Evolutionary conservation across 2,797 vertebrate genomes (phyloP), one percentile per base, ranked within the genome.

Genomic region (Coccyzus lansbergi): DNA sequence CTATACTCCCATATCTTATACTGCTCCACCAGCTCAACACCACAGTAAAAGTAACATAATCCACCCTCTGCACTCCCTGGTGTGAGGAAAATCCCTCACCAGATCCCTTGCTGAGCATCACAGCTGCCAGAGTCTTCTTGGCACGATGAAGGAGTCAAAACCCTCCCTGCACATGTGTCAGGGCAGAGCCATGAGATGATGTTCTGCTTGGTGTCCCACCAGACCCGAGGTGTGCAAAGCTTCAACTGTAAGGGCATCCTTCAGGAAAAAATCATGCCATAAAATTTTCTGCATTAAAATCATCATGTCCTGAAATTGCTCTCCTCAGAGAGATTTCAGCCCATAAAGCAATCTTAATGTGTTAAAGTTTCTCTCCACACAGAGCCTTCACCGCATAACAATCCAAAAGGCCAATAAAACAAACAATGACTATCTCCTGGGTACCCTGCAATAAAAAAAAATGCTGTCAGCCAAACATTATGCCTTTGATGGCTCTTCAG

Each of bases 91-190:
- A 31, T 90, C 90, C 91, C 87, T 70, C 3, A 10, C 62, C 74
- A 51, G 79, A 12, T 58, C 81, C 86, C 92, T 72, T 4, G 7
- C 90, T 81, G 92, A 92, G 92, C 4, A 1, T 55, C 46, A 24
- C 93, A 95, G 92, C 93, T 96, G 93, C 86, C 86, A 12, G 83
- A 72, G 58, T 19, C 67, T 84, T 36, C 74, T 69, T 60, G 78
- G 81, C 74, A 49, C 14, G 25, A 3, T n/a, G 19, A 72, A 48
- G 51, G 55, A 80, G 59, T 42, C 52, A 63, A 36, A 72, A 3
- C n/a, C 38, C 38, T 80, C 63, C 59, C 75, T 38, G n/a, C 48
- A 44, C 51, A 31, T 40, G 70, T 38, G 51, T 46, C 36, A 40
- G 42, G 49, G 58, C 34, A n/a, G 88, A 49, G 72, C n/a, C 6